phyloP scores from a whole-genome alignment of 2,113 vertebrate genomes.

The Gallinago media region DNA sequence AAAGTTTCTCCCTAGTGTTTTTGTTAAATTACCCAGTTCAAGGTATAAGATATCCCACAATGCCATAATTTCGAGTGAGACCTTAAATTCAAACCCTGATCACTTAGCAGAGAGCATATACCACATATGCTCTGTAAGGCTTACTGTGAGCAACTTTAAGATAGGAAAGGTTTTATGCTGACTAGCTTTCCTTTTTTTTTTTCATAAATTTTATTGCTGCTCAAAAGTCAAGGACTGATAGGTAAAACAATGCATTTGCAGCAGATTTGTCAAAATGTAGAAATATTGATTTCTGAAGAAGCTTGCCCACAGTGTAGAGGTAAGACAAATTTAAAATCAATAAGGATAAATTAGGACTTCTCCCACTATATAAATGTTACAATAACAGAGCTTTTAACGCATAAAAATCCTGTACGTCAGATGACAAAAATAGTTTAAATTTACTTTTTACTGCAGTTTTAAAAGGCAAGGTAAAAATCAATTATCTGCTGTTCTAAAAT shows the following conservation, averaged over 20 bases:
- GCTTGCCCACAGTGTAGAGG: background rate
- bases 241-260: background rate
- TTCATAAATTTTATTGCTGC: background rate
- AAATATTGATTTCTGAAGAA: conserved; percentile 52
- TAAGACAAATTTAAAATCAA: conserved; percentile 58
- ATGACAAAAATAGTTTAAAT: conserved; percentile 25
- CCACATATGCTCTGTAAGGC: background rate
- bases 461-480: background rate
- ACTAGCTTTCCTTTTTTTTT: background rate
- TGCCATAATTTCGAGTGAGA: background rate
- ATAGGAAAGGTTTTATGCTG: background rate
- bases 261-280: conserved; percentile 20
- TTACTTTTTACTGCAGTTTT: conserved; percentile 16
- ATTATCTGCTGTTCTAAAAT: background rate
- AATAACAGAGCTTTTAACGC: background rate
- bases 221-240: background rate
- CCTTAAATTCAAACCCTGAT: background rate
- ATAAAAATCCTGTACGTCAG: background rate
- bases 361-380: background rate
- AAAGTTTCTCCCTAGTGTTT: background rate
- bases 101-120: background rate
- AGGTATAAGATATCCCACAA: background rate
- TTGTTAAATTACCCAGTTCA: background rate
- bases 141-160: background rate
- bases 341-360: conserved; percentile 15